phyloP scores from a whole-genome alignment of 2,888 invertebrate genomes.

The Lithophane semibrunnea region DNA sequence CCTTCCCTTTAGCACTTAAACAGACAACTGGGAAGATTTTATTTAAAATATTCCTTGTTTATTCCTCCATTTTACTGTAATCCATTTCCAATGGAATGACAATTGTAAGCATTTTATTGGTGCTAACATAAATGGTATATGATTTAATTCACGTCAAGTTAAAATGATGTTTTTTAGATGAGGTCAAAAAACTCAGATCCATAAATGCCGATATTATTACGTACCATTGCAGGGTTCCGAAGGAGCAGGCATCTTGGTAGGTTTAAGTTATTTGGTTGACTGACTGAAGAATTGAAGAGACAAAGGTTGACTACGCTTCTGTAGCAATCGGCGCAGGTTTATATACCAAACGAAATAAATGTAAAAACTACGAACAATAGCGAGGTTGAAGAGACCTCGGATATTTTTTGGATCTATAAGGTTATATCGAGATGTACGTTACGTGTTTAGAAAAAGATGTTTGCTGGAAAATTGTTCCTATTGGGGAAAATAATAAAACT shows the following conservation, averaged over 20 bases:
- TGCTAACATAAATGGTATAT: neutral
- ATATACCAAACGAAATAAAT: conserved; percentile 68
- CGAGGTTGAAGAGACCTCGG: conserved; percentile 75
- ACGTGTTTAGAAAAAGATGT: neutral
- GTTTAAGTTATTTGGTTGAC: conserved; percentile 24
- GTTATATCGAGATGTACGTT: conserved; percentile 24
- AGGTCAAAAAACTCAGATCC: too few species aligned
- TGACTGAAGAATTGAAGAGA: conserved; percentile 36
- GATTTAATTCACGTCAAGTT: too few species aligned
- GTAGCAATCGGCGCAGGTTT: conserved; percentile 48
- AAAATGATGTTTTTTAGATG: too few species aligned
- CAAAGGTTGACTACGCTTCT: conserved; percentile 58
- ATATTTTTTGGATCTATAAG: conserved; percentile 65
- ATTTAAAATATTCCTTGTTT: neutral
- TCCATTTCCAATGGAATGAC: neutral
- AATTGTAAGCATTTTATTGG: neutral
- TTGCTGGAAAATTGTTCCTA: neutral
- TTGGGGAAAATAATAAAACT: neutral
- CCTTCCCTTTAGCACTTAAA: neutral
- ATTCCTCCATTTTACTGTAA: neutral
- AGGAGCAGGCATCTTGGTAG: conserved; percentile 88
- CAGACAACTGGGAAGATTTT: neutral
- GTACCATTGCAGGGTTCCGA: conserved; percentile 90
- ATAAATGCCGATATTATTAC: conserved; percentile 25
- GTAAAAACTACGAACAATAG: conserved; percentile 73